Evolutionary conservation across 30 jellyfish, hydroid and myxozoan genomes (phyloP).

Genomic region (Pelagia noctiluca): DNA sequence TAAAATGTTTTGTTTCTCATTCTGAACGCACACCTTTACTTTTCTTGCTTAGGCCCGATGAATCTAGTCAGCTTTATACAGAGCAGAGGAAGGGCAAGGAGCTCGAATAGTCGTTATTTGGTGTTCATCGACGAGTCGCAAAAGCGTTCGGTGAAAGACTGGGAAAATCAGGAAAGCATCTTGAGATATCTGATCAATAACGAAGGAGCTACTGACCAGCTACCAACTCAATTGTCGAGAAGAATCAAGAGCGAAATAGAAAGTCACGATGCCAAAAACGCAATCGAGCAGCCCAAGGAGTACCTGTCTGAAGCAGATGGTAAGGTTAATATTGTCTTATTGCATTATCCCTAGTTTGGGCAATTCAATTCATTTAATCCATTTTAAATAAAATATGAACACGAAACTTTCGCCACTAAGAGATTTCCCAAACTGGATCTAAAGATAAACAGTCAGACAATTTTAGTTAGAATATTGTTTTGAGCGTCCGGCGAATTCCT

Average conservation of each 20-base stretch:
- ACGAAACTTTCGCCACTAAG: too few relatives aligned
- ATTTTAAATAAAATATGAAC: too few relatives aligned
- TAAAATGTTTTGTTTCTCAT: too few relatives aligned
- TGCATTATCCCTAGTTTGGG: too few relatives aligned
- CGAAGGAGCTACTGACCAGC: constrained; percentile 27
- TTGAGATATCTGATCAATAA: constrained; percentile 37
- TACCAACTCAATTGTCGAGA: constrained; percentile 55
- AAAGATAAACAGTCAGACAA: too few relatives aligned
- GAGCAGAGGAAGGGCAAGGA: constrained; percentile 84
- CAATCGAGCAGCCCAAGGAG: background rate
- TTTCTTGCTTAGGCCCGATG: constrained; percentile 43
- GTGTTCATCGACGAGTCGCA: constrained; percentile 41
- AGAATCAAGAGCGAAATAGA: constrained; percentile 23
- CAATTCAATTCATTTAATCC: too few relatives aligned
- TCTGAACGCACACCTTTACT: too few relatives aligned
- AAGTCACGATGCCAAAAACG: background rate
- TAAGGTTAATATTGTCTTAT: too few relatives aligned
- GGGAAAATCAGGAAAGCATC: constrained; percentile 55
- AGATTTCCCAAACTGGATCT: too few relatives aligned
- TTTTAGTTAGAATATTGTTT: too few relatives aligned
- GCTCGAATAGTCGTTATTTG: constrained; percentile 58
- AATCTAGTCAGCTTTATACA: constrained; percentile 66
- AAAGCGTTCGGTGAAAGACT: constrained; percentile 9
- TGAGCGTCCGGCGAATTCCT: too few relatives aligned
- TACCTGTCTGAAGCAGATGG: background rate